These are phyloP conservation scores for Emydocephalus ijimae DNA, from an alignment of 2,113 vertebrate genomes.

Conservation along the genomic window DNA sequence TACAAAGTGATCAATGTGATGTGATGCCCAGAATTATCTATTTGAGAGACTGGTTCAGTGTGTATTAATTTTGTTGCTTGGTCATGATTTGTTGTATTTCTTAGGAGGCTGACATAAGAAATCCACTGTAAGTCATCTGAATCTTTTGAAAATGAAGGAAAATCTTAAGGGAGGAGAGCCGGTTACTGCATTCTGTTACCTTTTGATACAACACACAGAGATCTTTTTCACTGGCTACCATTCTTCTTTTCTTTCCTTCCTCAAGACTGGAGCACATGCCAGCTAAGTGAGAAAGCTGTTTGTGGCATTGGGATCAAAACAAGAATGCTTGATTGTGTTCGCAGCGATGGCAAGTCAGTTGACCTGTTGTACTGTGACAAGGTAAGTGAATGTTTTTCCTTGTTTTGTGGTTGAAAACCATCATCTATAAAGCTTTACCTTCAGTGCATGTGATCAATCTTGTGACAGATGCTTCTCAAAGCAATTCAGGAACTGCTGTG, in stretches of 20 bases:
- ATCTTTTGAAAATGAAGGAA: slow-evolving; percentile 28
- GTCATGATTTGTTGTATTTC: background rate
- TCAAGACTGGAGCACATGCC: slow-evolving; percentile 97
- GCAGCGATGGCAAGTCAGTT: slow-evolving; percentile 93
- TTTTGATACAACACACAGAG: background rate
- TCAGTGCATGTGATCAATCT: slow-evolving; percentile 14
- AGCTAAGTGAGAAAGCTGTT: slow-evolving; percentile 90
- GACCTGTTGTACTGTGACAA: slow-evolving; percentile 90
- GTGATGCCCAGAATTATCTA: background rate
- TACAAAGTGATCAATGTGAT: background rate
- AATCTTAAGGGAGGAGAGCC: slow-evolving; percentile 12
- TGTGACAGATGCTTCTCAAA: slow-evolving; percentile 59
- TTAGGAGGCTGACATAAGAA: background rate
- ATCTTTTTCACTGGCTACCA: slow-evolving; percentile 34
- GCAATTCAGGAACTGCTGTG: slow-evolving; percentile 51
- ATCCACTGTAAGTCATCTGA: background rate
- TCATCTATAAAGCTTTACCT: slow-evolving; percentile 39
- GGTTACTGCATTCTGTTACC: slow-evolving; percentile 35
- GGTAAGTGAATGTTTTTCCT: slow-evolving; percentile 71
- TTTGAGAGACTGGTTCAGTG: background rate
- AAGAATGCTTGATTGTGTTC: slow-evolving; percentile 94
- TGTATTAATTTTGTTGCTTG: background rate
- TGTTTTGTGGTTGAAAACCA: slow-evolving; percentile 33
- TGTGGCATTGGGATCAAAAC: slow-evolving; percentile 93
- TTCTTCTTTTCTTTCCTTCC: slow-evolving; percentile 23